A percentile compares a stretch with the other conserved stretches of the same genome.
These are phyloP conservation scores for Trachelus iudaicus DNA, from an alignment of 2,888 invertebrate genomes.

Conservation along the genomic window DNA sequence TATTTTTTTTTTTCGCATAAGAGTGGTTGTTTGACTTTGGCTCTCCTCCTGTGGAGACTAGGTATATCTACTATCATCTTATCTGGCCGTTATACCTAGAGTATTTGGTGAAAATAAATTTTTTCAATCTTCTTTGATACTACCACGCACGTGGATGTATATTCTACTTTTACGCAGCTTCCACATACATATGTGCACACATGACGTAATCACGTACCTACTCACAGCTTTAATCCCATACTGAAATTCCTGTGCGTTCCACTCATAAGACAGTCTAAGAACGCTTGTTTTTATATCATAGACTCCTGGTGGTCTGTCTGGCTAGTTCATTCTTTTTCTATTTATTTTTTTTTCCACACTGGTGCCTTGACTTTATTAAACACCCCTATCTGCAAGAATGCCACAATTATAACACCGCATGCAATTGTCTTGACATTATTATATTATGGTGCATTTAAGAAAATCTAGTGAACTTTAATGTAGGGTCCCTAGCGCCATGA, in stretches of 20 bases:
- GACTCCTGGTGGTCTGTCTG: not conserved
- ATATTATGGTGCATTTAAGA: not conserved
- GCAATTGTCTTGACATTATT: not conserved
- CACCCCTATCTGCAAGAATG: not conserved
- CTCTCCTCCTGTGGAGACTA: too few relatives aligned
- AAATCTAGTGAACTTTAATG: not conserved
- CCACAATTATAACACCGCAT: not conserved
- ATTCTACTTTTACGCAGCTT: not conserved
- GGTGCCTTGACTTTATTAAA: not conserved
- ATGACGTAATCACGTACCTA: not conserved
- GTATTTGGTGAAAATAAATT: not conserved
- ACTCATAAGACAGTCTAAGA: not conserved
- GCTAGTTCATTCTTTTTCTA: not conserved
- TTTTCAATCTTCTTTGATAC: not conserved
- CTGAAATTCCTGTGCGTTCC: not conserved
- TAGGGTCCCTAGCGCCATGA: not conserved
- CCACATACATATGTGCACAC: not conserved
- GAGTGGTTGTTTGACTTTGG: not conserved
- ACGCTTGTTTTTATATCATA: not conserved
- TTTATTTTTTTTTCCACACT: not conserved
- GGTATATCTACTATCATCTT: not conserved
- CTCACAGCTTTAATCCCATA: not conserved
- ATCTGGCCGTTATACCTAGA: not conserved
- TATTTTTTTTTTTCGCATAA: not conserved
- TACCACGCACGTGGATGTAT: not conserved